Conservation (phyloP, 2,113 vertebrate genomes). For the Hyaena hyaena region DNA sequence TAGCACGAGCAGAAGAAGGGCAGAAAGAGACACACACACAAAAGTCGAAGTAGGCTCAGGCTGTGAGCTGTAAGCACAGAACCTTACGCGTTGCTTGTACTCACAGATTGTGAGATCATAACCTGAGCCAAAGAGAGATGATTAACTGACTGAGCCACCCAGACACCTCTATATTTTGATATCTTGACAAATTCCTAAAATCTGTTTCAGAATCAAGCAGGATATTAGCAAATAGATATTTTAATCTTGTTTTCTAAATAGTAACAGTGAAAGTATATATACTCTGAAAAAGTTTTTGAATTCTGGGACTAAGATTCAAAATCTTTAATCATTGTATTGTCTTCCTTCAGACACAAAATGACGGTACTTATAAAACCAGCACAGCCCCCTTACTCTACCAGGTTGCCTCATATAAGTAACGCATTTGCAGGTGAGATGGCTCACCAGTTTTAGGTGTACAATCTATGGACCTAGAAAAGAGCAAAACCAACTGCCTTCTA, state of each 20-base stretch:
- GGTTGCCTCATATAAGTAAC: not conserved
- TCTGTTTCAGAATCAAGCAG: not conserved
- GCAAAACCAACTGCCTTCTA: not conserved
- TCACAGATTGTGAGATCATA: no score
- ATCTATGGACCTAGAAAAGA: not conserved
- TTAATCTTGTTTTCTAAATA: slow-evolving; percentile 27
- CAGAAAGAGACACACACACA: no score
- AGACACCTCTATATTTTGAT: not conserved
- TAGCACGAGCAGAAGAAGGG: no score
- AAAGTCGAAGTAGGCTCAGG: no score
- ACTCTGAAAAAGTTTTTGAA: not conserved
- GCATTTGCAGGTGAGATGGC: not conserved
- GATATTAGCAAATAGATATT: not conserved
- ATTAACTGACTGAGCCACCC: no score
- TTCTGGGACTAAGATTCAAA: not conserved
- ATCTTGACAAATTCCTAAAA: not conserved
- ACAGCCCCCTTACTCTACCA: not conserved
- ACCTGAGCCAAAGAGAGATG: no score
- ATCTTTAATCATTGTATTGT: not conserved
- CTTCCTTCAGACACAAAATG: not conserved
- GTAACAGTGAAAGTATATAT: not conserved
- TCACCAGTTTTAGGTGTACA: not conserved
- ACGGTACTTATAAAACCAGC: not conserved
- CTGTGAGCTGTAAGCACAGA: no score
- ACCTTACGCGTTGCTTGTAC: no score